A percentile compares a stretch with the other conserved stretches of the same genome.
These are phyloP conservation scores for Dinomys branickii DNA, from an alignment of 2,113 vertebrate genomes.

Conservation along the genomic window DNA sequence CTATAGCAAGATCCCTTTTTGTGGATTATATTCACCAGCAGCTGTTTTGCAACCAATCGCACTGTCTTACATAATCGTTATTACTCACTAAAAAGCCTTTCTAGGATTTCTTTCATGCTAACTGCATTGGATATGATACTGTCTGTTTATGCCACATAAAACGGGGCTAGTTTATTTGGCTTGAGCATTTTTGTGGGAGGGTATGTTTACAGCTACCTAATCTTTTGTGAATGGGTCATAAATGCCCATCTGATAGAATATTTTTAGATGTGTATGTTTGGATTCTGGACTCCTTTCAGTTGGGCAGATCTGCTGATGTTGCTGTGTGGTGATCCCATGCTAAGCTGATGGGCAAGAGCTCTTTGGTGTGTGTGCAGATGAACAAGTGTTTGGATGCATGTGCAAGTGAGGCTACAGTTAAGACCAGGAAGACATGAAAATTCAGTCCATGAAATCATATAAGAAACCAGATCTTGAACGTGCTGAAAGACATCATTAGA, in stretches of 20 bases:
- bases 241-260: neutral
- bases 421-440: neutral
- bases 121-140: neutral
- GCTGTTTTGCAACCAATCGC: constrained; percentile 7
- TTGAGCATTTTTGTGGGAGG: neutral
- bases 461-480: neutral
- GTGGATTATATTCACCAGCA: neutral
- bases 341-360: neutral
- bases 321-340: neutral
- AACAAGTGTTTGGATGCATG: neutral
- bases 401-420: neutral
- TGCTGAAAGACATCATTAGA: neutral
- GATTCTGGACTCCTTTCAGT: neutral
- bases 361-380: neutral
- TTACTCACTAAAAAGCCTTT: neutral
- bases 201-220: neutral
- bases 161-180: neutral
- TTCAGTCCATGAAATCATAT: neutral
- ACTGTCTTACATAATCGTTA: neutral
- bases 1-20: neutral
- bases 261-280: neutral
- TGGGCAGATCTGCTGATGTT: neutral
- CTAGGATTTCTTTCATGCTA: constrained; percentile 21
- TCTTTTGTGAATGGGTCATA: neutral
- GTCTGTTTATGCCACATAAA: neutral